Conservation (phyloP, 1,140 invertebrate genomes). For the Tetranychus urticae region DNA sequence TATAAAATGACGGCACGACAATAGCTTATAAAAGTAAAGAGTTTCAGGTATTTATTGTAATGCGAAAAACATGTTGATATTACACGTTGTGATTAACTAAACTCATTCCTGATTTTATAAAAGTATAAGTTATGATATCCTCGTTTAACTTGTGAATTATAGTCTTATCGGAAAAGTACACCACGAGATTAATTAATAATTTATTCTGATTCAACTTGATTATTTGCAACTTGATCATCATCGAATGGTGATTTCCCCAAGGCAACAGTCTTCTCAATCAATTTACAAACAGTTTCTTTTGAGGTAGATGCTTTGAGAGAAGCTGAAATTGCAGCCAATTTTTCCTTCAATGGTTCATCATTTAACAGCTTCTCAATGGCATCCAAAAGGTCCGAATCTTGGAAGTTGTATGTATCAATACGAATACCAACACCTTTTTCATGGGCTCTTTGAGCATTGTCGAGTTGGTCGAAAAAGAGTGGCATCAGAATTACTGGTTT, state of each 20-base stretch:
- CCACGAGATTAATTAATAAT: too few relatives aligned
- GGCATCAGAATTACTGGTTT: background rate
- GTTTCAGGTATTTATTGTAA: background rate
- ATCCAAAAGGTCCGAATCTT: background rate
- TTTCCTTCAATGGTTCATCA: background rate
- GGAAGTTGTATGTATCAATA: background rate
- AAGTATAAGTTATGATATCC: too few relatives aligned
- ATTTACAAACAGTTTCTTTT: background rate
- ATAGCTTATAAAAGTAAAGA: slow-evolving; percentile 2
- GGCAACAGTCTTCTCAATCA: background rate
- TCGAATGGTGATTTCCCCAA: too few relatives aligned
- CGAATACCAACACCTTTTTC: slow-evolving; percentile 2
- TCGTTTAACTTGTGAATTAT: too few relatives aligned
- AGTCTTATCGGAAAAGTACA: too few relatives aligned
- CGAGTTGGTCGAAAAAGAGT: slow-evolving; percentile 6
- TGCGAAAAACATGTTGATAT: too few relatives aligned
- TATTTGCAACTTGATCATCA: too few relatives aligned
- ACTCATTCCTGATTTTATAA: too few relatives aligned
- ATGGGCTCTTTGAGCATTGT: slow-evolving; percentile 7
- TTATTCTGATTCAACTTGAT: too few relatives aligned
- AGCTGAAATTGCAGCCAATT: background rate
- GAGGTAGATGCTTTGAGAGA: background rate
- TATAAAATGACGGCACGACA: slow-evolving; percentile 5
- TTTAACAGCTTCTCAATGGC: background rate
- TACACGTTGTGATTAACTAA: too few relatives aligned